Percentiles rank a stretch among this genome's conserved stretches.
These are phyloP conservation scores for Lysiphlebus fabarum DNA, from an alignment of 1,140 invertebrate species.

Conservation along the genomic window DNA sequence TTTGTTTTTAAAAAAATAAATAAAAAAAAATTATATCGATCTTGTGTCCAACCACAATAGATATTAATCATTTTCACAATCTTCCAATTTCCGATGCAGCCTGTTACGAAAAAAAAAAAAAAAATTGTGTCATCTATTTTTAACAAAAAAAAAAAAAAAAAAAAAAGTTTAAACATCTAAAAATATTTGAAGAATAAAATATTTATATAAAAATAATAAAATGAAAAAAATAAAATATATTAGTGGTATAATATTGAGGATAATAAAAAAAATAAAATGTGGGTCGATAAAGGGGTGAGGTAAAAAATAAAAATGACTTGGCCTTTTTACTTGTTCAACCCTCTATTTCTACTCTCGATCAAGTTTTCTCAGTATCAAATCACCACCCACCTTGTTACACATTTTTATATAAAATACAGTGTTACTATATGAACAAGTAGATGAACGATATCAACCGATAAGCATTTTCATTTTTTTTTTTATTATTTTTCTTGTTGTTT, in stretches of 20 bases:
- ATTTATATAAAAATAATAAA: too few species aligned
- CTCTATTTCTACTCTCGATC: not conserved
- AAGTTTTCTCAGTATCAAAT: too few species aligned
- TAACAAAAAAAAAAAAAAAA: too few species aligned
- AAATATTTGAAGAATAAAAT: too few species aligned
- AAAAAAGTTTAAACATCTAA: too few species aligned
- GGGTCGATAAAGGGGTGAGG: too few species aligned
- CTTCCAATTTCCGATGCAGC: slow-evolving; percentile 19
- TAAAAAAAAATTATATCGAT: too few species aligned
- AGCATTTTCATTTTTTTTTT: not conserved
- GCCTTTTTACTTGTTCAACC: not conserved
- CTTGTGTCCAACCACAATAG: not conserved
- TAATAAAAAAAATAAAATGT: not conserved
- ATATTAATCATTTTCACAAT: slow-evolving; percentile 20
- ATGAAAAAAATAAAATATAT: not conserved
- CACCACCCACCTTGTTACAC: too few species aligned
- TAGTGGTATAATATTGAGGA: slow-evolving; percentile 2
- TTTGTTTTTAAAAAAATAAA: too few species aligned
- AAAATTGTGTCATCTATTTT: too few species aligned
- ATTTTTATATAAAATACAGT: too few species aligned
- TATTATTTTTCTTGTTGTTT: not conserved
- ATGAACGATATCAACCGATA: not conserved
- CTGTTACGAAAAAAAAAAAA: slow-evolving; percentile 21
- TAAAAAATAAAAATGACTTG: not conserved
- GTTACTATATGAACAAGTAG: not conserved